These are phyloP conservation scores for Lasioglossum marginatum DNA, from an alignment of 2,888 invertebrate species.

Conservation along the genomic window DNA sequence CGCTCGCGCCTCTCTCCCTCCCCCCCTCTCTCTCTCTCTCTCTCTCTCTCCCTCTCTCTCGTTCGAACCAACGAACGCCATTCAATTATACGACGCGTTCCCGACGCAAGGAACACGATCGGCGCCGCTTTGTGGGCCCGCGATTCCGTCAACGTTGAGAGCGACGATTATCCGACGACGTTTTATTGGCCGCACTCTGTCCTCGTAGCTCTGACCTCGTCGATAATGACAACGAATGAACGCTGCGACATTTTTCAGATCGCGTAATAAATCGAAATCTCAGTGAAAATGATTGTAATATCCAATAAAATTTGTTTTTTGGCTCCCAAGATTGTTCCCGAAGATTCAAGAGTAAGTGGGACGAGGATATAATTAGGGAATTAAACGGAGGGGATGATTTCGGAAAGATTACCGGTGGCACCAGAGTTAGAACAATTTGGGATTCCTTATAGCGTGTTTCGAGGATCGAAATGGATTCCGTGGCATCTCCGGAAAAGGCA, in stretches of 20 bases:
- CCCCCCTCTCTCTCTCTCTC: not conserved
- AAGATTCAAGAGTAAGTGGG: not conserved
- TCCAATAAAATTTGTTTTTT: too few species aligned
- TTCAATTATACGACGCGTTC: slow-evolving; percentile 35
- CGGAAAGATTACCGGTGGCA: not conserved
- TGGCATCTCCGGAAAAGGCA: slow-evolving; percentile 59
- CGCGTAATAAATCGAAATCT: not conserved
- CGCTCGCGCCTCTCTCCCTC: slow-evolving; percentile 16
- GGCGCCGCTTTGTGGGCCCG: slow-evolving; percentile 1
- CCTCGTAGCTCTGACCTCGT: not conserved
- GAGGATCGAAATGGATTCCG: slow-evolving; percentile 57
- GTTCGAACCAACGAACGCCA: slow-evolving; percentile 42
- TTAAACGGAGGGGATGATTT: not conserved
- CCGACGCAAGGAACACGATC: not conserved
- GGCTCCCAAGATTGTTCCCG: too few species aligned
- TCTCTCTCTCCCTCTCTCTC: slow-evolving; percentile 13
- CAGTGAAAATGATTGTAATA: not conserved
- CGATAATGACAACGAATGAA: not conserved
- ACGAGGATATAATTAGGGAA: not conserved
- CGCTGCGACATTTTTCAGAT: not conserved
- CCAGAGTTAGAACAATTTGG: not conserved
- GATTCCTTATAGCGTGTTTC: slow-evolving; percentile 44
- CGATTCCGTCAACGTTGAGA: not conserved
- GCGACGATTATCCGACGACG: slow-evolving; percentile 1
- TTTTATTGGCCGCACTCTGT: not conserved